Conservation (phyloP, 2,888 invertebrate genomes). For the Chymomyza caudatula region DNA sequence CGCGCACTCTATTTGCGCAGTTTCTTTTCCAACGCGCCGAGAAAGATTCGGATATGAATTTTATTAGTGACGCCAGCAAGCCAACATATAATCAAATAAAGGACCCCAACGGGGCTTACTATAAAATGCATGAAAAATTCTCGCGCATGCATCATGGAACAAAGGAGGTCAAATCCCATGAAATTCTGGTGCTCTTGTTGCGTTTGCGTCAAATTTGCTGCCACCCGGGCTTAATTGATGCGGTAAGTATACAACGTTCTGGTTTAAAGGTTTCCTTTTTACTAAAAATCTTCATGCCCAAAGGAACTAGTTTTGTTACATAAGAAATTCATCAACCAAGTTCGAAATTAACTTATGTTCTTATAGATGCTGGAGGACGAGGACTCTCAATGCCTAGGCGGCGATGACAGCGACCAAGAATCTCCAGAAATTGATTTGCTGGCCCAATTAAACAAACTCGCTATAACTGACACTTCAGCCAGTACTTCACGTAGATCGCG, state of each 20-base stretch:
- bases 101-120: conserved; percentile 79
- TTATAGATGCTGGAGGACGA: conserved; percentile 80
- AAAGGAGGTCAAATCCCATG: conserved; percentile 82
- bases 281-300: conserved; percentile 1
- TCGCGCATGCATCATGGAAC: conserved; percentile 81
- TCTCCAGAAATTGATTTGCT: conserved; percentile 81
- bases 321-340: background rate
- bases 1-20: conserved; percentile 86
- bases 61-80: conserved; percentile 47
- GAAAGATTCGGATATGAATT: conserved; percentile 79
- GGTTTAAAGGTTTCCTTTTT: background rate
- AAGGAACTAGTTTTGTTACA: conserved; percentile 27
- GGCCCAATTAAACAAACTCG: conserved; percentile 82
- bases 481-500: conserved; percentile 3
- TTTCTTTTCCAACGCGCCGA: conserved; percentile 87
- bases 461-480: conserved; percentile 76
- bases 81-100: conserved; percentile 75
- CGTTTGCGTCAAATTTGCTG: conserved; percentile 93
- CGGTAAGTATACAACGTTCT: conserved; percentile 77
- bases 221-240: conserved; percentile 89
- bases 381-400: conserved; percentile 48
- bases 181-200: conserved; percentile 89
- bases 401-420: conserved; percentile 74
- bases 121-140: conserved; percentile 83
- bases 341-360: background rate